Evolutionary conservation across 2,888 invertebrate genomes (phyloP), one percentile per base, ranked within the genome.

Genomic region (Cepaea hortensis): DNA sequence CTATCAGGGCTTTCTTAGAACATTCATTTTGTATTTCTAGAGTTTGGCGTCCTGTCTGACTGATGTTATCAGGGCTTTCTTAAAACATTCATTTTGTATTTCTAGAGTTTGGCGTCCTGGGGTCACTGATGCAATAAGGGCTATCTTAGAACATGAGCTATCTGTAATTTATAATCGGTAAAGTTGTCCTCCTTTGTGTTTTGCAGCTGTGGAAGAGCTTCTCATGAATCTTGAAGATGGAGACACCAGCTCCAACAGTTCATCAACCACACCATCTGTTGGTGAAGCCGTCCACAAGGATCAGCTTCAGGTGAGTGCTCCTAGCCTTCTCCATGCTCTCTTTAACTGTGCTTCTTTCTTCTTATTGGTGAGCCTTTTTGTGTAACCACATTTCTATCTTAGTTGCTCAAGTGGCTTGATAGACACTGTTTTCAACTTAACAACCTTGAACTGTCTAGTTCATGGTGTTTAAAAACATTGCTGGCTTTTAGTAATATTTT

Each of bases 221-320:
- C 89, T 92, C 79, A 89, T 91, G 20, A 92, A 92, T 79, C 88
- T 90, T 15, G 88, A 86, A 62, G 92, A 92, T 84, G 93, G 93
- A 89, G 93, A 93, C 88, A 91, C 91, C 18, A 94, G 93, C 84
- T 93, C 93, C 18, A 93, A 91, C 9, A 91, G 92, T 85, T 93
- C 92, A 18, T 91, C 90, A 68, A 93, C 91, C 9, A 92, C 93
- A 6, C 92, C 93, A 5, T 92, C 93, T 46, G 86, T 92, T 35
- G 90, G 90, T 61, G 91, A 91, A 81, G 90, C 89, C 7, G 85
- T 85, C 86, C 75, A 77, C 82, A 72, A 87, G 87, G 84, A 86
- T n/a, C 86, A 86, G 70, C 82, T 50, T 35, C 48, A 82, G 50
- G 90, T 90, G 84, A 83, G 84, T 75, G 1, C 6, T 75, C 20